Percentiles rank a stretch among this genome's conserved stretches.
Conservation (phyloP, 2,797 vertebrate genomes). For the Alcedo quadribrachys region DNA sequence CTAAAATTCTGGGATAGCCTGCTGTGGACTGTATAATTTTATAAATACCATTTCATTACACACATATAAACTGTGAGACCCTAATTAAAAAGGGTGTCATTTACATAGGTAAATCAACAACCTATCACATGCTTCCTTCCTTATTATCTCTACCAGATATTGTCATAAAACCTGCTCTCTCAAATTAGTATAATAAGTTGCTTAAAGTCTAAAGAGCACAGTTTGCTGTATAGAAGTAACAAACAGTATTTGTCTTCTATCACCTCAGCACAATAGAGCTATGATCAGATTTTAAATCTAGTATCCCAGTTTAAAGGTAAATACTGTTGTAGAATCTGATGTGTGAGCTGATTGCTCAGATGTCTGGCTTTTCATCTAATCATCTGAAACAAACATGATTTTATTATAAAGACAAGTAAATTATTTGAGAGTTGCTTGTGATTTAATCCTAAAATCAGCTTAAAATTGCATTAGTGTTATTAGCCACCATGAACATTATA, state of each 20-base stretch:
- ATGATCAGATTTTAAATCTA: background rate
- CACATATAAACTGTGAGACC: background rate
- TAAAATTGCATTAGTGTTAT: background rate
- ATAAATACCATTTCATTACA: slow-evolving; percentile 8
- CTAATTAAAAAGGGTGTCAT: slow-evolving; percentile 28
- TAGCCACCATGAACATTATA: background rate
- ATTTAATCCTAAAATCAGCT: slow-evolving; percentile 4
- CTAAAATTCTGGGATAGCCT: background rate
- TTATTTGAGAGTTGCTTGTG: background rate
- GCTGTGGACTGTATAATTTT: slow-evolving; percentile 33
- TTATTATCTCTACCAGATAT: background rate
- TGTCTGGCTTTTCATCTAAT: background rate
- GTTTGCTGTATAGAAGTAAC: background rate
- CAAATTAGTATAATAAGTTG: background rate
- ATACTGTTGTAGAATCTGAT: background rate
- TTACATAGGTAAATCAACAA: background rate
- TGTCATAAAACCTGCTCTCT: background rate
- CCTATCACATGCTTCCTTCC: background rate
- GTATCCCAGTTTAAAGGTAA: background rate
- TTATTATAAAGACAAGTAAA: background rate
- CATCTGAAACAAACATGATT: background rate
- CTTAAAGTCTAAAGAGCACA: background rate
- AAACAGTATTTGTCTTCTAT: background rate
- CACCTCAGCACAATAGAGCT: background rate
- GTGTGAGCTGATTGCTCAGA: background rate